These are phyloP conservation scores for Poecilia picta DNA, from an alignment of 2,797 vertebrate species.

Conservation along the genomic window DNA sequence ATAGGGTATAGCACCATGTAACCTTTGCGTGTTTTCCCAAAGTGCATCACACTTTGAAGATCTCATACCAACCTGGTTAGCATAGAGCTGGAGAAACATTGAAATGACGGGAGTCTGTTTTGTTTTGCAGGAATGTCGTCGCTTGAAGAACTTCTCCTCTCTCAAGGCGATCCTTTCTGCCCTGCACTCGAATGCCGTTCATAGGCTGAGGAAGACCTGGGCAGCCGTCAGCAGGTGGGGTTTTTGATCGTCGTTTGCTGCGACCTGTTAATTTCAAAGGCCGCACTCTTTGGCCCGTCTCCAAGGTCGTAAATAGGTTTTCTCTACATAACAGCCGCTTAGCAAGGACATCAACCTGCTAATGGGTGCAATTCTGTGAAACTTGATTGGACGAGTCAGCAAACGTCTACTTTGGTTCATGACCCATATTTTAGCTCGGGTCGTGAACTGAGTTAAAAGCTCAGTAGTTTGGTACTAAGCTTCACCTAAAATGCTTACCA, in stretches of 20 bases:
- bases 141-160: conserved; percentile 87
- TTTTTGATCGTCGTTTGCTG: too few species aligned
- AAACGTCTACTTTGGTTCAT: conserved; percentile 2
- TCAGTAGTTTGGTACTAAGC: conserved; percentile 16
- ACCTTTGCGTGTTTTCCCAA: background rate
- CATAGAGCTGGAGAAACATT: background rate
- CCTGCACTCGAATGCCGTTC: conserved; percentile 86
- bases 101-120: background rate
- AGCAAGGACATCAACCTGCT: conserved; percentile 47
- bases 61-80: background rate
- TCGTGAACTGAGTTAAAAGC: conserved; percentile 24
- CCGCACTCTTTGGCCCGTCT: background rate
- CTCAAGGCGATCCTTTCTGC: conserved; percentile 86
- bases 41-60: background rate
- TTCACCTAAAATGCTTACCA: background rate
- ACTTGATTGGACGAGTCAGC: conserved; percentile 32
- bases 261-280: conserved; percentile 22
- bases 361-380: conserved; percentile 5
- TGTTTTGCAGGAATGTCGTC: conserved; percentile 78
- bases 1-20: background rate
- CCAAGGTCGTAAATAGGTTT: background rate
- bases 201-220: conserved; percentile 88
- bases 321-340: conserved; percentile 24
- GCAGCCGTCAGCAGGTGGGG: conserved; percentile 72
- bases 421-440: conserved; percentile 29